Conservation (phyloP, 2,113 vertebrate genomes). For the Leuciscus idus region DNA sequence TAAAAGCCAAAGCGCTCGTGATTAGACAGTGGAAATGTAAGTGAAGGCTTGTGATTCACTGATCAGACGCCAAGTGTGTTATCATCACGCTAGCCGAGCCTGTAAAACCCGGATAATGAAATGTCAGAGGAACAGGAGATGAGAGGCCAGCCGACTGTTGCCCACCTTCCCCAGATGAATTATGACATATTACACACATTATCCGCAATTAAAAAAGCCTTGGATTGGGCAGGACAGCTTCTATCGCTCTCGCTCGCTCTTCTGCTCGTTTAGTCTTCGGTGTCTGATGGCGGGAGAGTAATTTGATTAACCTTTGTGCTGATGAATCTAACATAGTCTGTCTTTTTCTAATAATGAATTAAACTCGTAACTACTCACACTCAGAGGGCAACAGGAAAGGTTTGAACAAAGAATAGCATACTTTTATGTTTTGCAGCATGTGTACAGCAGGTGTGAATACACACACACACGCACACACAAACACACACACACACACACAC, state of each 20-base stretch:
- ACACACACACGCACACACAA: too few relatives aligned
- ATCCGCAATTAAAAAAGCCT: slow-evolving; percentile 57
- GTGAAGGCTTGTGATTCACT: slow-evolving; percentile 49
- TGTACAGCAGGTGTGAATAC: background rate
- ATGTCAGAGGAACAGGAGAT: slow-evolving; percentile 53
- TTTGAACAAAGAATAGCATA: background rate
- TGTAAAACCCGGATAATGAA: slow-evolving; percentile 54
- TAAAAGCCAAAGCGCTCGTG: slow-evolving; percentile 29
- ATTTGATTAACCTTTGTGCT: slow-evolving; percentile 58
- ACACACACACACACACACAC: too few relatives aligned
- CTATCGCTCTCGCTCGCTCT: slow-evolving; percentile 22
- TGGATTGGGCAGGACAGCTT: slow-evolving; percentile 47
- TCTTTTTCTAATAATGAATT: slow-evolving; percentile 36
- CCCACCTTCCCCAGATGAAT: slow-evolving; percentile 48
- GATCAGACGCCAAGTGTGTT: slow-evolving; percentile 50
- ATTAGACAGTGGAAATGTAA: slow-evolving; percentile 52
- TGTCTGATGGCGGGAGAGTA: slow-evolving; percentile 52
- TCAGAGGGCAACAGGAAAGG: background rate
- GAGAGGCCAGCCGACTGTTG: slow-evolving; percentile 39
- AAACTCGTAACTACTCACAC: slow-evolving; percentile 3
- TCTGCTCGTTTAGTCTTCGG: slow-evolving; percentile 44
- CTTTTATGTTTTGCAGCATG: background rate
- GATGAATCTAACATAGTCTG: slow-evolving; percentile 52
- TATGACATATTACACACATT: slow-evolving; percentile 59
- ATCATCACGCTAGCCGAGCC: slow-evolving; percentile 46